Conservation (phyloP, 2,797 vertebrate genomes). For the Xyrichtys novacula region DNA sequence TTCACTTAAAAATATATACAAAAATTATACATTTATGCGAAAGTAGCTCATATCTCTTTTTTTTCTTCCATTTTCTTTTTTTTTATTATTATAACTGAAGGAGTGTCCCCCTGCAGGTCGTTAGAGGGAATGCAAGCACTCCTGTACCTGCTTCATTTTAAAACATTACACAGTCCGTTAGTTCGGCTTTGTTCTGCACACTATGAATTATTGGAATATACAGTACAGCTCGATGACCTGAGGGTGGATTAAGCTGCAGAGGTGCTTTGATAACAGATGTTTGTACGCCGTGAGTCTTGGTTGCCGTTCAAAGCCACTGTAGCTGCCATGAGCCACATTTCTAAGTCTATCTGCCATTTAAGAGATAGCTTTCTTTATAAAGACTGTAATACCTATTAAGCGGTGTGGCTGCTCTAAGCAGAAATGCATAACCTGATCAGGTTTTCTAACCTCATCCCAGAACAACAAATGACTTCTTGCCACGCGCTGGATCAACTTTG, state of each 20-base stretch:
- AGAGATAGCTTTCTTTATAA: not conserved
- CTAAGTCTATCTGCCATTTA: not conserved
- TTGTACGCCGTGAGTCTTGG: not conserved
- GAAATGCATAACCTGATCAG: not conserved
- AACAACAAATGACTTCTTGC: slow-evolving; percentile 3
- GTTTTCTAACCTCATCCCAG: not conserved
- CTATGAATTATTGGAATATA: not conserved
- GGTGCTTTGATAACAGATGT: not conserved
- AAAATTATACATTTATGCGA: no score
- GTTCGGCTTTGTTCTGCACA: no score
- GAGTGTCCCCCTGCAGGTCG: no score
- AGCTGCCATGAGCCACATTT: slow-evolving; percentile 6
- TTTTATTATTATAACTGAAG: no score
- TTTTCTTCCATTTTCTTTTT: no score
- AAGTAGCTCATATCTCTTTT: no score
- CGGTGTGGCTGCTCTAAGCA: not conserved
- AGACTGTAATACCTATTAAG: slow-evolving; percentile 8
- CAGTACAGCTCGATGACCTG: not conserved
- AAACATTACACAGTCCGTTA: no score
- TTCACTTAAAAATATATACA: no score
- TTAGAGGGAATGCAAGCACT: no score
- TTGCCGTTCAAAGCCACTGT: not conserved
- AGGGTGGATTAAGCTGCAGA: not conserved
- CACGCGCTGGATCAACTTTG: not conserved
- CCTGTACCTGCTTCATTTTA: no score